Percentiles rank a stretch among this genome's conserved stretches.
phyloP scores from a whole-genome alignment of 2,888 invertebrate species.

The Boloria euphrosyne region DNA sequence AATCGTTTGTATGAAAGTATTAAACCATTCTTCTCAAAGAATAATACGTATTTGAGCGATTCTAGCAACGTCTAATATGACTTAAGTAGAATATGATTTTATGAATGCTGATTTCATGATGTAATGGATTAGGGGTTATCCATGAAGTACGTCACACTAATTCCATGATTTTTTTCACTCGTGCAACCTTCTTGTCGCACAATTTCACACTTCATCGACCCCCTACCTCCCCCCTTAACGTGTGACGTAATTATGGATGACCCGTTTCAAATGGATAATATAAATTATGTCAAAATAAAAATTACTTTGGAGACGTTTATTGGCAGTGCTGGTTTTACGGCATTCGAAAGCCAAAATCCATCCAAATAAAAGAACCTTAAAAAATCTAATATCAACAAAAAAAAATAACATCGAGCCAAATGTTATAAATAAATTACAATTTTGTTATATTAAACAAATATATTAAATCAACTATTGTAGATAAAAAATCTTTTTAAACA shows the following conservation, averaged over 20 bases:
- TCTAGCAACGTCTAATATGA: conserved; percentile 48
- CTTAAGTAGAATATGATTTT: conserved; percentile 25
- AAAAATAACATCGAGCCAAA: conserved; percentile 5
- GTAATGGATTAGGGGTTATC: conserved; percentile 18
- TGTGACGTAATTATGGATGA: too few species aligned
- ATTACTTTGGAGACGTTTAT: conserved; percentile 36
- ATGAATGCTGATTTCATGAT: conserved; percentile 4
- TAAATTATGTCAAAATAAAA: conserved; percentile 20
- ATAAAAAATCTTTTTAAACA: conserved; percentile 10
- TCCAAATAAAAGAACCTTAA: conserved; percentile 8
- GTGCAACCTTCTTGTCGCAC: too few species aligned
- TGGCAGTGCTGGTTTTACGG: conserved; percentile 40
- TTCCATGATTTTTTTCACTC: too few species aligned
- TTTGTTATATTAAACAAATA: conserved; percentile 12
- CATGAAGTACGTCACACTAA: too few species aligned
- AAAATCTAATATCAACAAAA: conserved; percentile 14
- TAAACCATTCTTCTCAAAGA: conserved; percentile 9
- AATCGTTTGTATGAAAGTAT: too few species aligned
- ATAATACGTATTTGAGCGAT: conserved; percentile 39
- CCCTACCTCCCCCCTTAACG: too few species aligned
- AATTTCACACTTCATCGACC: too few species aligned
- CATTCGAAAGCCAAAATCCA: conserved; percentile 12
- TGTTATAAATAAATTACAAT: conserved; percentile 20
- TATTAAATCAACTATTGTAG: conserved; percentile 8
- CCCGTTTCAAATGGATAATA: too few species aligned